Evolutionary conservation across 2,797 vertebrate species (phyloP).

Genomic region (Sarcoramphus papa): DNA sequence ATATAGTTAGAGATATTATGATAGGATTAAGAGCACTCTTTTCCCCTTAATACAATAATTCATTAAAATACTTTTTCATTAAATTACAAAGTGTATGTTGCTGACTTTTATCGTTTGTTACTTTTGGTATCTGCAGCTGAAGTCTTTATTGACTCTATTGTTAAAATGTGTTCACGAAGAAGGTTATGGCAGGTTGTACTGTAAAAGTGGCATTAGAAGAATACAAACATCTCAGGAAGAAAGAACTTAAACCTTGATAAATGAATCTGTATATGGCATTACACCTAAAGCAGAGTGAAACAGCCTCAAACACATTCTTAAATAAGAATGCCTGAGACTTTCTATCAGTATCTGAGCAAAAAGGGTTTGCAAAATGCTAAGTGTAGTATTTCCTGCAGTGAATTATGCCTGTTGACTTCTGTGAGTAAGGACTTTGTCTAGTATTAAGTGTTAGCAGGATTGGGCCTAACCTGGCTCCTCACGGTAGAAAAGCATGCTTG

Average conservation of each 20-base stretch:
- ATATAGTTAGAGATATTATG: neutral
- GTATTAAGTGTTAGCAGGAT: neutral
- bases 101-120: slow-evolving; percentile 5
- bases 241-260: neutral
- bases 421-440: neutral
- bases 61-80: slow-evolving; percentile 39
- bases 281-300: neutral
- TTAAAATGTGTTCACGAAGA: neutral
- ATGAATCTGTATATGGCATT: neutral
- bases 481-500: neutral
- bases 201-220: neutral
- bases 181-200: neutral
- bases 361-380: neutral
- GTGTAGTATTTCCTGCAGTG: neutral
- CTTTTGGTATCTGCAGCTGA: neutral
- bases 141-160: neutral
- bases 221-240: neutral
- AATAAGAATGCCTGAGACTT: neutral
- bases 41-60: neutral
- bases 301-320: neutral
- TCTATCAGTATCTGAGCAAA: neutral
- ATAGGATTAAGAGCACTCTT: slow-evolving; percentile 16
- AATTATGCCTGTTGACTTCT: neutral
- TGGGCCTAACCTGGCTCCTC: neutral
- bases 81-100: neutral